Evolutionary conservation across 2,113 vertebrate species (phyloP).

Genomic region (Chionodraco myersi): DNA sequence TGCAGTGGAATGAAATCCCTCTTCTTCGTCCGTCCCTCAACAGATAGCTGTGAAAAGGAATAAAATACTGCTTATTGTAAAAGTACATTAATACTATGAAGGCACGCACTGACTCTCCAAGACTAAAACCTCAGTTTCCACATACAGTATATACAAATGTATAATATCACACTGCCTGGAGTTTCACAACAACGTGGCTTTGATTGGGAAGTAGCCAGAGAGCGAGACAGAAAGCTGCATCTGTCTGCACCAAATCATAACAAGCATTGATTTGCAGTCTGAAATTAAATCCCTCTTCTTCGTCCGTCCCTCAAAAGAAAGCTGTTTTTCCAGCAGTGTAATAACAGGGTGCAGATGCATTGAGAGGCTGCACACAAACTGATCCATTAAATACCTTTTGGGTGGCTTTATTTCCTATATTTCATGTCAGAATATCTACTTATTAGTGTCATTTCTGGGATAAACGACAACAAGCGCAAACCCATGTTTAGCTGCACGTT

Average conservation of each 20-base stretch:
- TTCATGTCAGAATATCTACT: neutral
- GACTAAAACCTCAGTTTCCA: no score
- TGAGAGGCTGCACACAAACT: neutral
- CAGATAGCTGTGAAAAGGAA: no score
- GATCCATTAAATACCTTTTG: neutral
- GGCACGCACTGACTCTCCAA: no score
- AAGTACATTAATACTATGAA: no score
- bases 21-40: neutral
- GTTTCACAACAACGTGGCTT: neutral
- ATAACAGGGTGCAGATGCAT: neutral
- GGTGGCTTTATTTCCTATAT: neutral
- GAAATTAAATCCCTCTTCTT: no score
- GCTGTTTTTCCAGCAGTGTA: neutral
- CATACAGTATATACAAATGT: no score
- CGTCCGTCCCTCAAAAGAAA: neutral
- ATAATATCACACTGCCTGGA: no score
- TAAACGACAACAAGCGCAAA: no score
- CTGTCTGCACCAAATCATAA: neutral
- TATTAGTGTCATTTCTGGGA: neutral
- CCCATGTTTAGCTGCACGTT: neutral
- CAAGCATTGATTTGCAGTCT: no score
- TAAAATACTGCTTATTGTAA: no score
- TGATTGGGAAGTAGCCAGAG: neutral
- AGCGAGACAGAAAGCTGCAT: neutral
- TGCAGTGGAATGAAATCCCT: no score